Base-by-base conservation (phyloP, 2,888 invertebrate species). In the Xestoiulus laeticollis region DNA sequence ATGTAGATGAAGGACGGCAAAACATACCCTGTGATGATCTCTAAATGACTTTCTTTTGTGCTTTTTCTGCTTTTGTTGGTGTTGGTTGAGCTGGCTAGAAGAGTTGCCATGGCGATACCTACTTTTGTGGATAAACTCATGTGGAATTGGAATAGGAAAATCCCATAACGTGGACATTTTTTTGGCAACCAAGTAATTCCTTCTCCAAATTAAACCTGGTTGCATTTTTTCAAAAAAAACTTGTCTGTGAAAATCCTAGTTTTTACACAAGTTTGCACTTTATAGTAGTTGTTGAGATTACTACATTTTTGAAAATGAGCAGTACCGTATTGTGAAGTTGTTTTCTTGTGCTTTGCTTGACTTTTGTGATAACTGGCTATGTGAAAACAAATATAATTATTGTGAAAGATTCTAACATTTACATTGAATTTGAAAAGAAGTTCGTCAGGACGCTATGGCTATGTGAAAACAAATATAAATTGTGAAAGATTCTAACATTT, bases 61-160 rank as follows among this genome's bases (percentile, higher is more conserved):
- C 22, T 26, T 26, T 12, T 26, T 68, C 14, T 26, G 68, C 68
- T 8, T 68, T 26, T 68, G 26, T 26, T 68, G 22, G 26, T 68
- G 26, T 26, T 68, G 22, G 26, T 26, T 68, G 8, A 10, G 26
- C 26, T 26, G 68, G 26, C 14, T 22, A 59, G 26, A 26, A 22
- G 68, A 26, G 68, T 68, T 68, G 22, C 68, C 26, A 68, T 68
- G 68, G 22, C 68, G 68, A 68, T 68, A 68, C 68, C 68, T 68
- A 22, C 68, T 68, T 68, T 68, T 68, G 26, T 68, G 68, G 68
- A 4, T 3, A 22, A 68, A n/a, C 26, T 26, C 26, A 68, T 68
- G 26, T 26, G 68, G 26, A 68, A 12, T 12, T 68, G 5, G 26
- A 1, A 68, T 68, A n/a, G 53, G 53, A 19, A 3, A 5, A 38